Evolutionary conservation across 2,888 invertebrate genomes (phyloP), one percentile per base, ranked within the genome.

Genomic region (Venustoraphidia nigricollis): DNA sequence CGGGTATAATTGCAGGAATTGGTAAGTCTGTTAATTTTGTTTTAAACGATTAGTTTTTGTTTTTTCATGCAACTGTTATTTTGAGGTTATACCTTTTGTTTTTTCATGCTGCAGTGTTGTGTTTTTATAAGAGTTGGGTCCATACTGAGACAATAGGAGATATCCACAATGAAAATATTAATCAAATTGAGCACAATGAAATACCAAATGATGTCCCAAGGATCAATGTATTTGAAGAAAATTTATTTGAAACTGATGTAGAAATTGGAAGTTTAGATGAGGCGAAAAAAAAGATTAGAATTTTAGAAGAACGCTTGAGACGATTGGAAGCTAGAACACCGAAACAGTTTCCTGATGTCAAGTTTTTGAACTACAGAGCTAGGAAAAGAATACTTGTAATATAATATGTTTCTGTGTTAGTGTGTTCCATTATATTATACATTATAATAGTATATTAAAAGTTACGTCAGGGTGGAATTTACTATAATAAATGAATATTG

Each of bases 341-440:
- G 1, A 88, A 89, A 58, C 83, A 82, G 55, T 94, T 85, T 70
- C 94, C 93, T 0, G 82, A 87, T 62, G 94, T 97, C 0, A 86
- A 85, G 63, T 93, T 91, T 63, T 72, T 93, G 11, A 93, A 92
- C 56, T 94, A 94, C 64, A 84, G 90, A 60, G 83, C 87, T 55
- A 77, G 96, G 48, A 95, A 91, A 65, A 75, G 97, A 55, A 93
- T 98, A 59, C 69, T 97, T 69, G 89, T 93, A 62, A 68, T 27
- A 42, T 9, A 42, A 27, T 27, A 27, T 27, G 27, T 27, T 27
- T 27, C 27, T 27, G 27, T 27, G 27, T 27, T 27, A 27, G 27
- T 27, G 27, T 27, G 27, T 27, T 27, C 27, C 27, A 27, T 27
- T 27, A 27, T 27, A 27, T 27, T 27, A 27, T 27, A 27, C 27